phyloP scores from a whole-genome alignment of 1,140 invertebrate species.

The Tetramorium alpestre region DNA sequence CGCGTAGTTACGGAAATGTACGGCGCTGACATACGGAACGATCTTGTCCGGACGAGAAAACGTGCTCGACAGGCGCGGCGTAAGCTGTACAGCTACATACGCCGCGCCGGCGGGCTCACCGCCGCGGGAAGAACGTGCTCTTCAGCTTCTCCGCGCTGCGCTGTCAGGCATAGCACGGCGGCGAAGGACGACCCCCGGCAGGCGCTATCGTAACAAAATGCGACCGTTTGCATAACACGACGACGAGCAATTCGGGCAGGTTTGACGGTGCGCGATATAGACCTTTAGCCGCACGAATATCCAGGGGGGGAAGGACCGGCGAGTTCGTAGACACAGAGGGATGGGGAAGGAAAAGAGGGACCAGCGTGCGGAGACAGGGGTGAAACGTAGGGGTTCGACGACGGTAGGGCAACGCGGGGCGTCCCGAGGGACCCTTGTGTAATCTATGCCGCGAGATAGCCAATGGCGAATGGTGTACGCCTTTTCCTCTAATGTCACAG shows the following conservation, averaged over 20 bases:
- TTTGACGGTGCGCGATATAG: conserved; percentile 86
- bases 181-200: conserved; percentile 82
- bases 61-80: conserved; percentile 46
- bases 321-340: not conserved
- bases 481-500: not conserved
- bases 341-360: conserved; percentile 17
- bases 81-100: conserved; percentile 27
- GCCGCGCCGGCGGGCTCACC: conserved; percentile 39
- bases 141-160: conserved; percentile 42
- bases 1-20: conserved; percentile 46
- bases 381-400: conserved; percentile 41
- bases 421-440: conserved; percentile 76
- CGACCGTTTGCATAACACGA: conserved; percentile 86
- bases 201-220: conserved; percentile 85
- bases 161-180: conserved; percentile 71
- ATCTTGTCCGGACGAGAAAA: conserved; percentile 65
- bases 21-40: conserved; percentile 65
- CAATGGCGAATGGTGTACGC: conserved; percentile 76
- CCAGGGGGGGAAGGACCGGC: conserved; percentile 25
- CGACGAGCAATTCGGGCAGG: conserved; percentile 86
- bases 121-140: conserved; percentile 66
- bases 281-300: conserved; percentile 77
- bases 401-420: conserved; percentile 63
- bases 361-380: conserved; percentile 9
- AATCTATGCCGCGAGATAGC: conserved; percentile 81